Percentiles rank a stretch among this genome's conserved stretches.
Conservation (phyloP, 2,888 invertebrate genomes). For the Clusia tigrina region DNA sequence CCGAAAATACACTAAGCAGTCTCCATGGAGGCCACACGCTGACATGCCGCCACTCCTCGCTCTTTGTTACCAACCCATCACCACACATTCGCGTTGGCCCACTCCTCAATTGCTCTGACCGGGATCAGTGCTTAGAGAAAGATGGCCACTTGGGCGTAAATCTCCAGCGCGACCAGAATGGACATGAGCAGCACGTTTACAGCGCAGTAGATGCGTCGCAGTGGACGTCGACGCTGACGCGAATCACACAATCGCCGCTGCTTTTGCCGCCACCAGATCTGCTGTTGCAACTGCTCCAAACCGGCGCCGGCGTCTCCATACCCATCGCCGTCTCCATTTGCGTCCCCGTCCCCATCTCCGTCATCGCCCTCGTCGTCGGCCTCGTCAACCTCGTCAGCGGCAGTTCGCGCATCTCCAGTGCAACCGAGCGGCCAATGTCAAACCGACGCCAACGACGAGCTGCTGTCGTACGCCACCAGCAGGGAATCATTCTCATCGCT, state of each 20-base stretch:
- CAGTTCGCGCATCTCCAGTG: constrained; percentile 51
- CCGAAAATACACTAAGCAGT: not conserved
- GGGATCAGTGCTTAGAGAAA: constrained; percentile 54
- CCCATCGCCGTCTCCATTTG: constrained; percentile 20
- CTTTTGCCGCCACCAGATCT: constrained; percentile 26
- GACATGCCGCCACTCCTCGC: too few species aligned
- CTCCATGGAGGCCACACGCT: not conserved
- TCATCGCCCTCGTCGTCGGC: constrained; percentile 20
- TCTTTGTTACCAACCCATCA: too few species aligned
- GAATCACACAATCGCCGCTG: constrained; percentile 36
- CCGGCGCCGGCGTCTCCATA: constrained; percentile 22
- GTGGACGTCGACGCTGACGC: constrained; percentile 57
- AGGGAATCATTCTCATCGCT: constrained; percentile 64
- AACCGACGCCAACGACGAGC: constrained; percentile 63
- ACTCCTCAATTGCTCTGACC: too few species aligned
- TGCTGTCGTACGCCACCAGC: constrained; percentile 63
- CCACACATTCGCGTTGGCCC: too few species aligned
- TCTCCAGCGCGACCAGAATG: constrained; percentile 59
- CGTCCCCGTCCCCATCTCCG: constrained; percentile 20
- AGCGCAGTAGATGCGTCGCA: constrained; percentile 61
- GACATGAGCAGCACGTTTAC: constrained; percentile 60
- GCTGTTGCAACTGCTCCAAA: constrained; percentile 27
- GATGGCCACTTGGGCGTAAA: constrained; percentile 62
- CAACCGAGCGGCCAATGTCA: constrained; percentile 61
- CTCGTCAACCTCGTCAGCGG: constrained; percentile 15